Evolutionary conservation across 2,888 invertebrate genomes (phyloP), one percentile per base, ranked within the genome.

Genomic region (Siphlonurus alternatus): DNA sequence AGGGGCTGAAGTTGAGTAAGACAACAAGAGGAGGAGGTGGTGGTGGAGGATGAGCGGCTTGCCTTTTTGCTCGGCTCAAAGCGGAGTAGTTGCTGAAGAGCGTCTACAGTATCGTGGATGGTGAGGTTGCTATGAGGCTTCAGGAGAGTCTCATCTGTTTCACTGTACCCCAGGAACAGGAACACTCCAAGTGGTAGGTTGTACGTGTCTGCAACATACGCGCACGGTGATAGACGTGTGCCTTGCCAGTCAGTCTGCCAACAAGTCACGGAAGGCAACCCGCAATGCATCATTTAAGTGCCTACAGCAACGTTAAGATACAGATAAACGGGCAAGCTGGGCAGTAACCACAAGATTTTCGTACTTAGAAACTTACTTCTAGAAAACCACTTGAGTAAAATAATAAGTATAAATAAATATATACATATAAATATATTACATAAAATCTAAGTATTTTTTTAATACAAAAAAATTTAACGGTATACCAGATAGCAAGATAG

Each of bases 131-230:
- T 91, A 74, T 90, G 88, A 51, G 88, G 89, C 69, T 87, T 83
- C 70, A 93, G 80, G 65, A 91, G 79, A 0, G 85, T 83, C 76
- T 93, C 92, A 75, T 93, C 93, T n/a, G 87, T 86, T 66, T 90
- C 86, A 71, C 93, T 93, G 77, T 91, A 93, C 65, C 93, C 93
- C 65, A 93, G 83, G 74, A 93, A 86, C 68, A 93, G 81, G 77
- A 90, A 93, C 53, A 93, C 87, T 53, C 93, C 93, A 77, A 89
- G 89, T 64, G 87, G 86, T 66, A 89, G 80, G 72, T 81, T 84
- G 77, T 89, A 89, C 72, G 88, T 83, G 68, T 84, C 87, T 86
- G 77, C 23, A 76, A 69, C 53, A 65, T 10, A 23, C 65, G 62
- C 65, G 23, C 23, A 65, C 5, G 10, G 19, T 56, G 24, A 51